Conservation (phyloP, 2,888 invertebrate genomes). For the Steinernema hermaphroditum region DNA sequence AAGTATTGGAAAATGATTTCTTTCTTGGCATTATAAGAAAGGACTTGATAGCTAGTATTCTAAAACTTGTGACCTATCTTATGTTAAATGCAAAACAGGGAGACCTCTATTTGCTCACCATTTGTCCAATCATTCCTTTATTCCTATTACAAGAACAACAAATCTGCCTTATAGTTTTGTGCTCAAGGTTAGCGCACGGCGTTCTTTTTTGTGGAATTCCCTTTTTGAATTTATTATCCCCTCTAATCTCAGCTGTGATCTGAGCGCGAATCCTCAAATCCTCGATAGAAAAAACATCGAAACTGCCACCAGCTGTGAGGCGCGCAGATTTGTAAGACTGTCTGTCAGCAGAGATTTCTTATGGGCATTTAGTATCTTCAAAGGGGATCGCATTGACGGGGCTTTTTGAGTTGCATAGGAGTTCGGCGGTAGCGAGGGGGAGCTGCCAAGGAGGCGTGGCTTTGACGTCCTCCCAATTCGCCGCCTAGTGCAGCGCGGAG, state of each 20-base stretch:
- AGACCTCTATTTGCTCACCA: too few species aligned
- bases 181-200: too few species aligned
- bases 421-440: background rate
- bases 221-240: background rate
- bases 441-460: conserved; percentile 8
- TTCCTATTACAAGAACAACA: too few species aligned
- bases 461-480: background rate
- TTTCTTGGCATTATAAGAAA: too few species aligned
- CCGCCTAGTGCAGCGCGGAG: conserved; percentile 3
- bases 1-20: background rate
- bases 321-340: conserved; percentile 20
- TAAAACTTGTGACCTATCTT: too few species aligned
- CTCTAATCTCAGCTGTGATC: conserved; percentile 14
- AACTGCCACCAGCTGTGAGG: conserved; percentile 25
- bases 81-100: too few species aligned
- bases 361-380: background rate
- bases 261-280: conserved; percentile 11
- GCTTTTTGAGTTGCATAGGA: conserved; percentile 22
- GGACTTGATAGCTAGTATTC: too few species aligned
- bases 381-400: background rate
- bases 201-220: background rate
- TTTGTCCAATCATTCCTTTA: too few species aligned
- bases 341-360: background rate
- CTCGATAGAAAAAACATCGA: background rate
- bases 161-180: too few species aligned